A percentile compares a stretch with the other conserved stretches of the same genome.
These are phyloP conservation scores for Drosophila sproati DNA, from an alignment of 1,140 invertebrate genomes.

Conservation along the genomic window DNA sequence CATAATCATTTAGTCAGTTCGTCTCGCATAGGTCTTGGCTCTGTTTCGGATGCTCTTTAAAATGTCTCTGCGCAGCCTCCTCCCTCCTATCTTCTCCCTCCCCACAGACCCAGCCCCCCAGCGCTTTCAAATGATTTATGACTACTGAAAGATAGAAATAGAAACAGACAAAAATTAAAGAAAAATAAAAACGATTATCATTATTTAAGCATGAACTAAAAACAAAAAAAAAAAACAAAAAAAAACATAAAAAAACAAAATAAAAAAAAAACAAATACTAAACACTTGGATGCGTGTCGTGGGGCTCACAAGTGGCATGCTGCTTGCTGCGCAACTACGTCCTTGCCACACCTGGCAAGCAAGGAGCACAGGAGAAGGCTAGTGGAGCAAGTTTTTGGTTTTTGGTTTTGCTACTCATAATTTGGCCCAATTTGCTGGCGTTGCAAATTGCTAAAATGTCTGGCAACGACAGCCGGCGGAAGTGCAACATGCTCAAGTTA, in stretches of 20 bases:
- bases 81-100: background rate
- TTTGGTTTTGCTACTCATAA: constrained; percentile 49
- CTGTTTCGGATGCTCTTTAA: constrained; percentile 1
- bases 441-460: constrained; percentile 78
- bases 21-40: background rate
- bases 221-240: background rate
- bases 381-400: constrained; percentile 23
- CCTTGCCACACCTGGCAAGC: constrained; percentile 19
- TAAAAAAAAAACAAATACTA: background rate
- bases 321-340: background rate
- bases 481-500: constrained; percentile 79
- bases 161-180: constrained; percentile 27
- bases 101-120: background rate
- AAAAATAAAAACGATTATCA: constrained; percentile 54
- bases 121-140: constrained; percentile 48
- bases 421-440: constrained; percentile 81
- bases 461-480: constrained; percentile 76
- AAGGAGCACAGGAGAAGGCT: background rate
- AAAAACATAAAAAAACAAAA: background rate
- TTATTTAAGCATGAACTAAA: constrained; percentile 43
- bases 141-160: constrained; percentile 30
- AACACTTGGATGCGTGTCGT: background rate
- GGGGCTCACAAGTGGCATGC: background rate
- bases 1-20: constrained; percentile 15
- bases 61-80: background rate